Evolutionary conservation across 2,888 invertebrate species (phyloP), one percentile per base, ranked within the genome.

Genomic region (Alviniconcha strummeri): DNA sequence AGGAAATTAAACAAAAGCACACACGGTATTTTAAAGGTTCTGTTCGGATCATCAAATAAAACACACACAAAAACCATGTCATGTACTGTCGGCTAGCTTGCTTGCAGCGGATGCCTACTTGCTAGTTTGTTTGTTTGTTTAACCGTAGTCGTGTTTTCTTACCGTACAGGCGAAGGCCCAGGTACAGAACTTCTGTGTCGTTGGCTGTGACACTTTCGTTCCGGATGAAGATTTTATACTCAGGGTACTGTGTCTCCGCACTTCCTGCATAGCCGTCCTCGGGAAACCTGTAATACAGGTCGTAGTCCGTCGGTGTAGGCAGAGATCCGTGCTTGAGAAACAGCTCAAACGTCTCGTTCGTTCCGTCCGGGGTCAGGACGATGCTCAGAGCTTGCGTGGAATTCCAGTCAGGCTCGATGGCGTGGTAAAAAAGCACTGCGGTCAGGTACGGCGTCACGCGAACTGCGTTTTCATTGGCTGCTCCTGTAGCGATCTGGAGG

Each of bases 161-260:
- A 89, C 89, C 86, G 57, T 82, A 83, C 60, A 84, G 75, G 57
- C 87, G 86, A 36, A 90, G 64, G n/a, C 89, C 90, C 64, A 90
- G 74, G 72, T 87, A 88, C 69, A 88, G 88, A n/a, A 81, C 83
- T 5, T 88, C 89, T 36, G 76, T 84, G 6, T 88, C 88, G 81
- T 86, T 64, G 75, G 80, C 64, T 19, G 86, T 81, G 15, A 88
- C 74, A 4, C 84, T 64, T n/a, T 83, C 83, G 9, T 83, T 80
- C 8, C 85, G 80, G n/a, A 89, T 74, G 60, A 86, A 84, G 7
- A 89, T 77, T n/a, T 87, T 88, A 75, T 87, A 83, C 52, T 77
- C 71, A n/a, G 82, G 71, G n/a, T 87, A 86, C 7, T 84, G 36
- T 36, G 36, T 36, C 36, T 36, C 36, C 36, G 36, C 36, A 36